These are phyloP conservation scores for Alces alces DNA, from an alignment of 2,113 vertebrate species.

Conservation along the genomic window DNA sequence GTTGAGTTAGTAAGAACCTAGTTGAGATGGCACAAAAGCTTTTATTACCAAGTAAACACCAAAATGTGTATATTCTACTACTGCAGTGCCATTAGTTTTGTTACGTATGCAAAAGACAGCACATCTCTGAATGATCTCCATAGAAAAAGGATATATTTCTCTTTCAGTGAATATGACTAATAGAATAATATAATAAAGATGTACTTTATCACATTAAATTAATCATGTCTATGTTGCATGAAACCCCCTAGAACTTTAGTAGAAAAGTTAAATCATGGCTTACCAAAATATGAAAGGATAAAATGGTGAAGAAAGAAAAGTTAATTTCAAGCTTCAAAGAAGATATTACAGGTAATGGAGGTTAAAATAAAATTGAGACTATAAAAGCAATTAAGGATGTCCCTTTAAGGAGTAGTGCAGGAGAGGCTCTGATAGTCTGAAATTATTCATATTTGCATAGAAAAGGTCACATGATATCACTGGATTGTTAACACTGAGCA, in stretches of 20 bases:
- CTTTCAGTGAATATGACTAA: background rate
- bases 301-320: slow-evolving; percentile 32
- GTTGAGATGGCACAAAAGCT: background rate
- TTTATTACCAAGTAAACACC: background rate
- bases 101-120: background rate
- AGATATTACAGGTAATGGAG: slow-evolving; percentile 61
- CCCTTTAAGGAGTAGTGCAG: slow-evolving; percentile 51
- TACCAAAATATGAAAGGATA: slow-evolving; percentile 40
- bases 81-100: background rate
- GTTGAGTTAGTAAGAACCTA: background rate
- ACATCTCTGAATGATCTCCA: background rate
- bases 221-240: background rate
- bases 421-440: slow-evolving; percentile 38
- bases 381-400: slow-evolving; percentile 64
- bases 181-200: background rate
- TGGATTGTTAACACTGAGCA: slow-evolving; percentile 32
- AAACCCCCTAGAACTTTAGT: background rate
- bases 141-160: background rate
- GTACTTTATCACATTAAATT: background rate
- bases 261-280: slow-evolving; percentile 3
- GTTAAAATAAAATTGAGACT: slow-evolving; percentile 64
- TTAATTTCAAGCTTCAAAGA: slow-evolving; percentile 72
- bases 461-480: slow-evolving; percentile 59
- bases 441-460: slow-evolving; percentile 67
- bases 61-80: background rate